Conservation (phyloP, 2,888 invertebrate species). For the Calameuta pallipes region DNA sequence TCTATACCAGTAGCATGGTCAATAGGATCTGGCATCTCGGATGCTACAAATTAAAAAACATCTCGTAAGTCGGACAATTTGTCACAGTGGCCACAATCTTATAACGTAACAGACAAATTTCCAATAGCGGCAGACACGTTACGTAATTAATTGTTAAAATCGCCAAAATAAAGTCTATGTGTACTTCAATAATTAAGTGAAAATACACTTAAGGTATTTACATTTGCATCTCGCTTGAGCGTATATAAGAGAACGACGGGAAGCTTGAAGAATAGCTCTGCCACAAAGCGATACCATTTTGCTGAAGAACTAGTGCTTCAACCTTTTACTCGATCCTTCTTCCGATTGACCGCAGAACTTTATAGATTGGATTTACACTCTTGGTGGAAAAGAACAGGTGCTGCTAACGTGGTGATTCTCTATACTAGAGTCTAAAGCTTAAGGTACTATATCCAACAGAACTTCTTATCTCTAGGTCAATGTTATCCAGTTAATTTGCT, state of each 20-base stretch:
- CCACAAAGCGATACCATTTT: slow-evolving; percentile 84
- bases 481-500: background rate
- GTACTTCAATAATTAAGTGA: background rate
- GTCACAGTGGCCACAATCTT: background rate
- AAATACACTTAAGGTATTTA: slow-evolving; percentile 19
- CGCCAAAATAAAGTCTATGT: background rate
- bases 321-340: slow-evolving; percentile 1
- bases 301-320: slow-evolving; percentile 26
- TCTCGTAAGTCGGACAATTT: slow-evolving; percentile 6
- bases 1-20: slow-evolving; percentile 95
- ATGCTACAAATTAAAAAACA: slow-evolving; percentile 63
- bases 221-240: slow-evolving; percentile 32
- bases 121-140: slow-evolving; percentile 20
- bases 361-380: background rate
- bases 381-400: background rate
- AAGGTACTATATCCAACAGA: background rate
- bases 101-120: background rate
- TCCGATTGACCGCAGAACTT: background rate
- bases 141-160: slow-evolving; percentile 30
- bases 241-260: slow-evolving; percentile 61
- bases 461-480: background rate
- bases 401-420: background rate
- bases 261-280: slow-evolving; percentile 75
- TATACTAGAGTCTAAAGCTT: background rate
- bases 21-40: slow-evolving; percentile 83